A percentile compares a stretch with the other conserved stretches of the same genome.
Conservation (phyloP, 2,888 invertebrate species). For the Calephelis perditalis region DNA sequence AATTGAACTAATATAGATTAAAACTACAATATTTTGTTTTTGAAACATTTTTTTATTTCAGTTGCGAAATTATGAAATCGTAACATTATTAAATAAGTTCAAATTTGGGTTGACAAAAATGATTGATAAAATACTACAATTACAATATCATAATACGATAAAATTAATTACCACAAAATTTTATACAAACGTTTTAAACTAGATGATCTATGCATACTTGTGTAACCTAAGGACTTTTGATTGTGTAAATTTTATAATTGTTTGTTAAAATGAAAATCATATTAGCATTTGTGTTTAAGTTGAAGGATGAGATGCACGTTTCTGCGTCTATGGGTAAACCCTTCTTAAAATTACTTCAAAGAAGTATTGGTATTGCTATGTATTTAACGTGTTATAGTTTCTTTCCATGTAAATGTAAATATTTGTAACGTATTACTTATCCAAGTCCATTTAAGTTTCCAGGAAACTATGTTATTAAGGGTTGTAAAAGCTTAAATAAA, state of each 20-base stretch:
- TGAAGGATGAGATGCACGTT: constrained; percentile 19
- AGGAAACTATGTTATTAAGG: constrained; percentile 70
- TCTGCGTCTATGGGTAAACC: constrained; percentile 16
- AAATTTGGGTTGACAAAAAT: too few species aligned
- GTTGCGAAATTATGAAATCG: too few species aligned
- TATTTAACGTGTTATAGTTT: constrained; percentile 42
- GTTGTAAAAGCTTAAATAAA: constrained; percentile 71
- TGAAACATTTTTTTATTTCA: too few species aligned
- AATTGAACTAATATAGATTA: too few species aligned
- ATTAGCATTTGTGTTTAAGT: constrained; percentile 20
- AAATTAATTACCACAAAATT: background rate
- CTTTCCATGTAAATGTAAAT: constrained; percentile 47
- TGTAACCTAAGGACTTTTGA: constrained; percentile 14
- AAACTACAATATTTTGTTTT: too few species aligned
- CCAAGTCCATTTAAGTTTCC: constrained; percentile 56
- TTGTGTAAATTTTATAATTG: constrained; percentile 29
- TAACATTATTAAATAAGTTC: too few species aligned
- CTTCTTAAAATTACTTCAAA: constrained; percentile 46
- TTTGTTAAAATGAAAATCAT: constrained; percentile 23
- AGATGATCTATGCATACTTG: constrained; percentile 17
- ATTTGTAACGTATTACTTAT: constrained; percentile 42
- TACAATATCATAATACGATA: too few species aligned
- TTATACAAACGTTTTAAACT: constrained; percentile 27
- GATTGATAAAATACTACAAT: too few species aligned
- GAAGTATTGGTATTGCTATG: constrained; percentile 46